Conservation (phyloP, 2,797 vertebrate species). For the Gallinago solitaria region DNA sequence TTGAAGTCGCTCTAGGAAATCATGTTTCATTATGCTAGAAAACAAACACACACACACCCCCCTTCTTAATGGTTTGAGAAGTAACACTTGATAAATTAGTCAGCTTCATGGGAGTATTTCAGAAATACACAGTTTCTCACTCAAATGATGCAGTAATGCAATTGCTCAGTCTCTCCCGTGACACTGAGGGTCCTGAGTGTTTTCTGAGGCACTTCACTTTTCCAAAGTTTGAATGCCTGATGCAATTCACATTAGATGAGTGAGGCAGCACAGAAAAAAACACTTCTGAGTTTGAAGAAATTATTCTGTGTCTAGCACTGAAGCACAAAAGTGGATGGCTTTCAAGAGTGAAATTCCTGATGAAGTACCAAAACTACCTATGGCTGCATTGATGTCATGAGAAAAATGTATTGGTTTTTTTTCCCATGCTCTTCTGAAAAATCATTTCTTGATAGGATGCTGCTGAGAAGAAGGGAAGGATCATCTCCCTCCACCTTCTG, state of each 20-base stretch:
- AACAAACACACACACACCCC: rapidly evolving
- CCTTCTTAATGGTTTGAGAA: not conserved
- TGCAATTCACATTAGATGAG: not conserved
- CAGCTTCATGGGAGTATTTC: not conserved
- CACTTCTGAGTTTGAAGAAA: not conserved
- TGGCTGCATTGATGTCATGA: not conserved
- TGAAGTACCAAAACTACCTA: not conserved
- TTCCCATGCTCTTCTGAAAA: not conserved
- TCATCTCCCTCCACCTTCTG: not conserved
- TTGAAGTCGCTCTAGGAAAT: not conserved
- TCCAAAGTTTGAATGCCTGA: not conserved
- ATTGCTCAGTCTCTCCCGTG: not conserved
- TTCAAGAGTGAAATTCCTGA: not conserved
- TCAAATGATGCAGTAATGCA: not conserved
- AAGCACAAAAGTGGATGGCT: not conserved
- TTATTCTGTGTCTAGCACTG: not conserved
- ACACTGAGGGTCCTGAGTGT: not conserved
- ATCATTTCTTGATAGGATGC: not conserved
- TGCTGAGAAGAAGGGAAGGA: not conserved
- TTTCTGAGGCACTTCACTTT: not conserved
- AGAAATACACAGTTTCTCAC: not conserved
- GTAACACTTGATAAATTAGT: not conserved
- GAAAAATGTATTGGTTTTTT: rapidly evolving
- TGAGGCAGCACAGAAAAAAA: not conserved
- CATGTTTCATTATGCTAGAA: not conserved